phyloP scores from a whole-genome alignment of 2,888 invertebrate species.

The Andrena minutula region DNA sequence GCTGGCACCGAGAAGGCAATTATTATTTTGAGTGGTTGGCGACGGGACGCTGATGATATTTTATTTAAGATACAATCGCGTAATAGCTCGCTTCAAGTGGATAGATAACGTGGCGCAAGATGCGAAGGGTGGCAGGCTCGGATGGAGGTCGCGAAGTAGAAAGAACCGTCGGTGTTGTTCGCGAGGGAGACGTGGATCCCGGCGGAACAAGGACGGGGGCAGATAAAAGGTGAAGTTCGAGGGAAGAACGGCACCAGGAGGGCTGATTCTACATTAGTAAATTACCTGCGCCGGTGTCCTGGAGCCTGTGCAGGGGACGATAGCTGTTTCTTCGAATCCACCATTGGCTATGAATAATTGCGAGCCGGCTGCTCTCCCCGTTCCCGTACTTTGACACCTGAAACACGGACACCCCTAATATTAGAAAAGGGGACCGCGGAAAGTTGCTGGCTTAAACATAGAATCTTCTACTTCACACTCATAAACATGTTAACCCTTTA shows the following conservation, averaged over 20 bases:
- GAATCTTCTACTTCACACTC: neutral
- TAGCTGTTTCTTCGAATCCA: slow-evolving; percentile 28
- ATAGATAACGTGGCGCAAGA: slow-evolving; percentile 56
- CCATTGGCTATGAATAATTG: slow-evolving; percentile 42
- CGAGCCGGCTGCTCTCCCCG: neutral
- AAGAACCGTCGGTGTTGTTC: slow-evolving; percentile 27
- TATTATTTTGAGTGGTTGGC: slow-evolving; percentile 84
- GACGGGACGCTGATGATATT: slow-evolving; percentile 81
- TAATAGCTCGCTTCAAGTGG: slow-evolving; percentile 81
- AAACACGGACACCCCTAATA: neutral
- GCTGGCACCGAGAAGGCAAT: slow-evolving; percentile 80
- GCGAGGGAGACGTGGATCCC: slow-evolving; percentile 38
- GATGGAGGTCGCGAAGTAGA: slow-evolving; percentile 30
- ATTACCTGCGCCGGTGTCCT: slow-evolving; percentile 71
- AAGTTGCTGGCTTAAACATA: neutral
- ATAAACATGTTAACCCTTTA: neutral
- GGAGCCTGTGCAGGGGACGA: slow-evolving; percentile 12
- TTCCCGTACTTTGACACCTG: neutral
- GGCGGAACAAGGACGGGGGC: slow-evolving; percentile 49
- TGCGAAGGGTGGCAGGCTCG: slow-evolving; percentile 8
- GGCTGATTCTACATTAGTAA: slow-evolving; percentile 79
- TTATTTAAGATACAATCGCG: slow-evolving; percentile 84
- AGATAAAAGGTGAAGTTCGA: slow-evolving; percentile 67
- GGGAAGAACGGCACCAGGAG: slow-evolving; percentile 44
- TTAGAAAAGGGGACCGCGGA: neutral